Conservation (phyloP, 2,888 invertebrate genomes). For the Linnaemya tessellans region DNA sequence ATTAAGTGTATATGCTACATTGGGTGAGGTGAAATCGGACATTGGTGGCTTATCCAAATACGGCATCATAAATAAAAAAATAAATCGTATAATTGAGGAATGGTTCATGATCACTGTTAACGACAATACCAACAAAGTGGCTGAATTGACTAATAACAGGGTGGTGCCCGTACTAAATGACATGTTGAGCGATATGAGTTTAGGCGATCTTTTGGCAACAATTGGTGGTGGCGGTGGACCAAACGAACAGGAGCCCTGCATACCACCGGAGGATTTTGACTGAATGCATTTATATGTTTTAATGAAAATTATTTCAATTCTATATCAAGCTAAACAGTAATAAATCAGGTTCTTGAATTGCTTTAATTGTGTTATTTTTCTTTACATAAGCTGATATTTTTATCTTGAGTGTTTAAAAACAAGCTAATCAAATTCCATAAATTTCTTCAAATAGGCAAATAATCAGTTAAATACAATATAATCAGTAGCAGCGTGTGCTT, state of each 20-base stretch:
- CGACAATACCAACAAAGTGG: slow-evolving; percentile 78
- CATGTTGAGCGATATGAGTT: slow-evolving; percentile 75
- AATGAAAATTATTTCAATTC: neutral
- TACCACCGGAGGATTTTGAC: slow-evolving; percentile 57
- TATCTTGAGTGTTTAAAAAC: too few relatives aligned
- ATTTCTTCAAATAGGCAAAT: too few relatives aligned
- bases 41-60: slow-evolving; percentile 78
- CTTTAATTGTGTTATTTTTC: too few relatives aligned
- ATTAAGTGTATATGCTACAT: slow-evolving; percentile 73
- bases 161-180: slow-evolving; percentile 76
- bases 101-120: slow-evolving; percentile 77
- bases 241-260: slow-evolving; percentile 59
- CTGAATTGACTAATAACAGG: slow-evolving; percentile 73
- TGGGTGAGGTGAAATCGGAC: slow-evolving; percentile 77
- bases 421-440: too few relatives aligned
- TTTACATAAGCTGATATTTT: too few relatives aligned
- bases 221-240: slow-evolving; percentile 71
- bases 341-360: too few relatives aligned
- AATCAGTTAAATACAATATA: too few relatives aligned
- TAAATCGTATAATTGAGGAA: slow-evolving; percentile 80
- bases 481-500: too few relatives aligned
- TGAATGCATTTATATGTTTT: neutral
- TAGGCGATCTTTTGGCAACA: slow-evolving; percentile 76
- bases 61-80: slow-evolving; percentile 76
- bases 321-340: too few relatives aligned